These are phyloP conservation scores for Sinotaia quadrata DNA, from an alignment of 2,888 invertebrate species.

Conservation along the genomic window DNA sequence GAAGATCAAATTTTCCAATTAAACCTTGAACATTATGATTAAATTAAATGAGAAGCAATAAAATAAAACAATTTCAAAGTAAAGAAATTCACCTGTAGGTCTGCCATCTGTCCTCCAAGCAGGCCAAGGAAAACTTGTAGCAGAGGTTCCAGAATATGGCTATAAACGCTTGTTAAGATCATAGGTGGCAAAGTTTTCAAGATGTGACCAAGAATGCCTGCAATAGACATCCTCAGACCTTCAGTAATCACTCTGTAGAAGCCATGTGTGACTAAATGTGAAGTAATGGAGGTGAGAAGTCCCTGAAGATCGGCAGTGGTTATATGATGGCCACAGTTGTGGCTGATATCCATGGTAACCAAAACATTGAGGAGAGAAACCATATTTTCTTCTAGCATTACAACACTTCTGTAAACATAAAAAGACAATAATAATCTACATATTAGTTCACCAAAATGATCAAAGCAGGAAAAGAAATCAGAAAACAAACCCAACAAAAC, in stretches of 20 bases:
- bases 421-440: too few species aligned
- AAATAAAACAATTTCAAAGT: too few species aligned
- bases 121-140: not conserved
- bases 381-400: slow-evolving; percentile 28
- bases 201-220: slow-evolving; percentile 12
- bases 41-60: too few species aligned
- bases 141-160: slow-evolving; percentile 7
- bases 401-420: slow-evolving; percentile 22
- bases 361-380: slow-evolving; percentile 21
- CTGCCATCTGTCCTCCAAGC: not conserved
- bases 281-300: slow-evolving; percentile 9
- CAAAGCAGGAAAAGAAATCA: not conserved
- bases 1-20: too few species aligned
- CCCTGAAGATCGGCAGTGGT: slow-evolving; percentile 1
- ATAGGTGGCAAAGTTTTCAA: slow-evolving; percentile 8
- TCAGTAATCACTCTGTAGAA: slow-evolving; percentile 7
- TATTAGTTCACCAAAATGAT: too few species aligned
- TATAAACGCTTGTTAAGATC: not conserved
- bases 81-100: slow-evolving; percentile 24
- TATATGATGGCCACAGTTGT: slow-evolving; percentile 1
- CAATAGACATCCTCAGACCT: slow-evolving; percentile 8
- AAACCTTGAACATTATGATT: too few species aligned
- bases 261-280: slow-evolving; percentile 10
- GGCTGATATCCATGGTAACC: slow-evolving; percentile 14
- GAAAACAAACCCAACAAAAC: not conserved